Percentiles rank a stretch among this genome's conserved stretches.
Conservation (phyloP, 1,140 invertebrate genomes). For the Leptonema lineaticorne region DNA sequence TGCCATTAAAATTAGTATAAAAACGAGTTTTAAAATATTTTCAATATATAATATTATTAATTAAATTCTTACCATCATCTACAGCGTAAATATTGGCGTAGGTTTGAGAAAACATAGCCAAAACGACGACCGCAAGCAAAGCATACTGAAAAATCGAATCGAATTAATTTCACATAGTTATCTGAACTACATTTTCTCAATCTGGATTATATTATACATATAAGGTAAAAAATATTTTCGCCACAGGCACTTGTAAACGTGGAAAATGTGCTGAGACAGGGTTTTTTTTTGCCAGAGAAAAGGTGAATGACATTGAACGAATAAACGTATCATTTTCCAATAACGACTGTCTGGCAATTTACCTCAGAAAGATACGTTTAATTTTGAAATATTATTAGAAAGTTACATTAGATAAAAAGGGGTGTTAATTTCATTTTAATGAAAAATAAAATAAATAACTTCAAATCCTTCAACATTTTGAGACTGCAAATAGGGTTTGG, state of each 20-base stretch:
- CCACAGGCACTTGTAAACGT: neutral
- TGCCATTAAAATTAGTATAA: neutral
- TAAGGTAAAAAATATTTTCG: neutral
- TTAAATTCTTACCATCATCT: conserved; percentile 30
- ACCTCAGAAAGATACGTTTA: too few relatives aligned
- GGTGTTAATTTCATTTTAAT: too few relatives aligned
- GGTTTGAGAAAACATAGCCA: conserved; percentile 33
- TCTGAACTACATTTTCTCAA: neutral
- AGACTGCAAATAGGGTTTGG: too few relatives aligned
- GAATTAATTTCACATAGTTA: neutral
- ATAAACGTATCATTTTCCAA: too few relatives aligned
- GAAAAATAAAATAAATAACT: too few relatives aligned
- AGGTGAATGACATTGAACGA: too few relatives aligned
- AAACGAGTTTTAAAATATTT: neutral
- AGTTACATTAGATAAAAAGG: too few relatives aligned
- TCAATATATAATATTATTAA: neutral
- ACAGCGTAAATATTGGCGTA: conserved; percentile 31
- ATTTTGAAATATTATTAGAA: too few relatives aligned
- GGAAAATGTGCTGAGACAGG: too few relatives aligned
- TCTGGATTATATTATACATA: neutral
- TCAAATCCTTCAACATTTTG: too few relatives aligned
- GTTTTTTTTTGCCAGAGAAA: too few relatives aligned
- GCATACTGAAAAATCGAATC: conserved; percentile 29
- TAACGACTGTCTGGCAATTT: too few relatives aligned
- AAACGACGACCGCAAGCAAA: conserved; percentile 27